These are phyloP conservation scores for Artibeus lituratus DNA, from an alignment of 2,797 vertebrate species.

Conservation along the genomic window DNA sequence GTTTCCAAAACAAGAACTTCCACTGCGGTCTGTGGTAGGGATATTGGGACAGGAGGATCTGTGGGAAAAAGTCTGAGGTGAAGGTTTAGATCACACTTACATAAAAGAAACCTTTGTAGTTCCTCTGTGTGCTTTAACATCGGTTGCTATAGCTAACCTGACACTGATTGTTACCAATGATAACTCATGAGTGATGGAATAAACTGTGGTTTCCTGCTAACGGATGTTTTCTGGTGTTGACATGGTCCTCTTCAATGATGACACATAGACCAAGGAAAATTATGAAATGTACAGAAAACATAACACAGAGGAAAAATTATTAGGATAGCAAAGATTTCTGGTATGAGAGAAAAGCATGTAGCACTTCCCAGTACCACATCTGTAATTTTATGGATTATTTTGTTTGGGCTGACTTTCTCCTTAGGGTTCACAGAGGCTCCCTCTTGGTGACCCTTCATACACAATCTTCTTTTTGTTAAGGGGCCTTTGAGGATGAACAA, in stretches of 20 bases:
- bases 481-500: neutral
- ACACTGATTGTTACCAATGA: constrained; percentile 49
- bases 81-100: constrained; percentile 57
- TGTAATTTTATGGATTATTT: constrained; percentile 69
- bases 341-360: constrained; percentile 43
- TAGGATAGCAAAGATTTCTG: constrained; percentile 60
- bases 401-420: neutral
- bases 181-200: constrained; percentile 44
- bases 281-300: constrained; percentile 45
- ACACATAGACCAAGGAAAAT: constrained; percentile 45
- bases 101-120: constrained; percentile 70
- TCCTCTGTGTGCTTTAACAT: constrained; percentile 49
- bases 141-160: constrained; percentile 54
- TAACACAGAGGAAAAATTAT: constrained; percentile 52
- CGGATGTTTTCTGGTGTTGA: constrained; percentile 46
- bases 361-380: constrained; percentile 49
- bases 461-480: neutral
- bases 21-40: neutral
- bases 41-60: constrained; percentile 45
- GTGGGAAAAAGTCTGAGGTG: constrained; percentile 64
- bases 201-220: constrained; percentile 59
- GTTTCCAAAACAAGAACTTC: constrained; percentile 73
- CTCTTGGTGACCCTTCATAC: neutral
- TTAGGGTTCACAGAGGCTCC: neutral
- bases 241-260: constrained; percentile 4